These are phyloP conservation scores for Nesospiza acunhae DNA, from an alignment of 2,113 vertebrate genomes.

Conservation along the genomic window DNA sequence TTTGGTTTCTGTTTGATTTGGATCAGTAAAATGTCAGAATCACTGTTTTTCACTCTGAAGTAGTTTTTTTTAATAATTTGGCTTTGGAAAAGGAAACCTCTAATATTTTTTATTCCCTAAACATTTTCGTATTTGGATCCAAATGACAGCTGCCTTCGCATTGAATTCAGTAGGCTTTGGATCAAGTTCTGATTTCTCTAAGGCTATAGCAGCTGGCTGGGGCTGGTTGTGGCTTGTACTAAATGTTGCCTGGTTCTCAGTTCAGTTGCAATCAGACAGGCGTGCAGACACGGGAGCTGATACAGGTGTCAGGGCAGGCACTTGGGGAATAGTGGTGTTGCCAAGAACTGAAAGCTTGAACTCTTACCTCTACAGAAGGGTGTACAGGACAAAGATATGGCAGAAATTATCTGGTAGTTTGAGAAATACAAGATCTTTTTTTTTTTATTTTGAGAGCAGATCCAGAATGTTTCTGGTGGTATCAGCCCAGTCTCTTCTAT, in stretches of 20 bases:
- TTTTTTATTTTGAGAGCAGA: background rate
- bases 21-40: background rate
- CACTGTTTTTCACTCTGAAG: background rate
- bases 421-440: background rate
- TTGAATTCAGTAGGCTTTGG: background rate
- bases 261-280: background rate
- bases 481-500: background rate
- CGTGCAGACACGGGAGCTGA: background rate
- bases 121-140: background rate
- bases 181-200: background rate
- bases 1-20: background rate
- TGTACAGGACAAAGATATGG: background rate
- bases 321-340: background rate
- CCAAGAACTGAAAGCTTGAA: background rate
- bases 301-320: fast-evolving
- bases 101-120: background rate
- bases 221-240: background rate
- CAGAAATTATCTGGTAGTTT: background rate
- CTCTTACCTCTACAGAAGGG: background rate
- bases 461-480: background rate
- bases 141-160: background rate
- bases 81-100: background rate
- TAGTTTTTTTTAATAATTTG: background rate
- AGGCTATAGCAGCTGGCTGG: background rate
- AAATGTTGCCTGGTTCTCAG: background rate